A percentile compares a stretch with the other conserved stretches of the same genome.
Conservation (phyloP, 2,797 vertebrate species). For the Oreonectes daqikongensis region DNA sequence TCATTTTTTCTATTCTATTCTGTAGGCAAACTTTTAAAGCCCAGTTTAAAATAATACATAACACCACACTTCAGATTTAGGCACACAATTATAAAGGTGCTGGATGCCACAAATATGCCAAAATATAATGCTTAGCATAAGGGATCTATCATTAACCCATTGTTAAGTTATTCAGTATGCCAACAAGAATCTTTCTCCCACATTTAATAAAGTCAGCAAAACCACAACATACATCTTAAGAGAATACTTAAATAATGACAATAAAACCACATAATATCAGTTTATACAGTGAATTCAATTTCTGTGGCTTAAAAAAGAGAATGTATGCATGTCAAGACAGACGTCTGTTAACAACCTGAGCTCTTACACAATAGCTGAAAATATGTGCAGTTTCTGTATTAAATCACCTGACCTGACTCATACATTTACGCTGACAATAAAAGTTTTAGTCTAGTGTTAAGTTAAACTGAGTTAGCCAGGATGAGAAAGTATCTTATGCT, state of each 20-base stretch:
- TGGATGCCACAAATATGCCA: too few relatives aligned
- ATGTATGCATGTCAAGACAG: constrained; percentile 2
- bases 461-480: too few relatives aligned
- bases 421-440: neutral
- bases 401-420: neutral
- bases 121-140: neutral
- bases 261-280: neutral
- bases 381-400: neutral
- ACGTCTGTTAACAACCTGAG: neutral
- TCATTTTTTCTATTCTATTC: too few relatives aligned
- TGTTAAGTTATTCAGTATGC: neutral
- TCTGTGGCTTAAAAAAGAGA: neutral
- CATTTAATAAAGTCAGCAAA: neutral
- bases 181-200: neutral
- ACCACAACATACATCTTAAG: neutral
- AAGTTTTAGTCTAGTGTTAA: too few relatives aligned
- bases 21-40: too few relatives aligned
- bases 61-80: too few relatives aligned
- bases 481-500: too few relatives aligned
- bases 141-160: neutral
- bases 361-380: neutral
- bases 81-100: neutral
- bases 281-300: too few relatives aligned
- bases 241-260: neutral
- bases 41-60: too few relatives aligned